These are phyloP conservation scores for Cercocebus atys DNA, from an alignment of 2,113 vertebrate species.

Conservation along the genomic window DNA sequence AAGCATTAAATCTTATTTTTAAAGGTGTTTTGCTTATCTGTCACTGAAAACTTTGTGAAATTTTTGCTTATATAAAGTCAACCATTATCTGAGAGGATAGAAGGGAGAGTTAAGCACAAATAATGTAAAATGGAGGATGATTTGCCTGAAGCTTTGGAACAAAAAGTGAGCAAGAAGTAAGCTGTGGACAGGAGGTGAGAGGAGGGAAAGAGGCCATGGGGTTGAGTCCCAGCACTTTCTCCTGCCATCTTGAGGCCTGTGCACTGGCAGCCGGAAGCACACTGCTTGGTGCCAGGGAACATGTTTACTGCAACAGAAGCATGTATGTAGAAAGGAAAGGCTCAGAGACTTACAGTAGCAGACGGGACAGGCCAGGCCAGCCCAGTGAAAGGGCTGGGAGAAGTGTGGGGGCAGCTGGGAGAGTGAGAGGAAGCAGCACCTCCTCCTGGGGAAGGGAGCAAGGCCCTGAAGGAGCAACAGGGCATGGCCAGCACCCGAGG, in stretches of 20 bases:
- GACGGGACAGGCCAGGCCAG: background rate
- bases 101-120: background rate
- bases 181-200: background rate
- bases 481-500: background rate
- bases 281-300: background rate
- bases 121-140: background rate
- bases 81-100: background rate
- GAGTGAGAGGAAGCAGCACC: background rate
- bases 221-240: background rate
- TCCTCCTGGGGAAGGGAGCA: background rate
- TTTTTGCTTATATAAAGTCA: background rate
- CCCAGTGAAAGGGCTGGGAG: background rate
- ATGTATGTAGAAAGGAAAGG: rapidly evolving
- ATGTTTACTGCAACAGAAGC: too few relatives aligned
- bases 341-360: background rate
- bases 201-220: too few relatives aligned
- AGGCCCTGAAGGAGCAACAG: background rate
- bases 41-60: conserved; percentile 21
- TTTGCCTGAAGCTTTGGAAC: background rate
- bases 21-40: conserved; percentile 75
- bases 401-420: background rate
- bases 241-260: background rate
- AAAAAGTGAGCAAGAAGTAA: background rate
- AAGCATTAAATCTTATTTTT: conserved; percentile 81
- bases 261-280: background rate